Conservation (phyloP, 2,797 vertebrate genomes). For the Lagocephalus sceleratus region DNA sequence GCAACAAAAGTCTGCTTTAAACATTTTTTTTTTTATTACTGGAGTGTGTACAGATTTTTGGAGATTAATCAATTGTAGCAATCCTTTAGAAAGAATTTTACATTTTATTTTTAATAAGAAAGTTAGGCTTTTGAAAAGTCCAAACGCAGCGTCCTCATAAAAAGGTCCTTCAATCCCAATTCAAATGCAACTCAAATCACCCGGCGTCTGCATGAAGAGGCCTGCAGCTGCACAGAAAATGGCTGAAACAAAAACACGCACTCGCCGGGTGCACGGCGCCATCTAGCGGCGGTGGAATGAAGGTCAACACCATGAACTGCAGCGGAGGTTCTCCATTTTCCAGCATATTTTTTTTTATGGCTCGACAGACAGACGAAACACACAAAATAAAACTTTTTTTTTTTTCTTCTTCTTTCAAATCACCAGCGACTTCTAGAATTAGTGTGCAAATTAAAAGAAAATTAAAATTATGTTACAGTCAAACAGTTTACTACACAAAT, state of each 20-base stretch:
- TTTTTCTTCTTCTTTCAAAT: constrained; percentile 28
- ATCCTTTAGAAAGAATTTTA: constrained; percentile 70
- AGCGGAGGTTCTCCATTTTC: constrained; percentile 24
- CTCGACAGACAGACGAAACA: constrained; percentile 49
- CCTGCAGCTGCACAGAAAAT: constrained; percentile 50
- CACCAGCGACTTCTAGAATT: constrained; percentile 36
- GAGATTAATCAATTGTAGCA: constrained; percentile 61
- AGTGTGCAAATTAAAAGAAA: constrained; percentile 54
- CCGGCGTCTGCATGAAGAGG: constrained; percentile 37
- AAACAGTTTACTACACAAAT: constrained; percentile 85
- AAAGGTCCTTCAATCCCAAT: constrained; percentile 47
- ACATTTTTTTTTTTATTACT: constrained; percentile 68
- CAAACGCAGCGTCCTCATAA: constrained; percentile 56
- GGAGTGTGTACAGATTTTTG: constrained; percentile 61
- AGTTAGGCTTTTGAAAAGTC: constrained; percentile 65
- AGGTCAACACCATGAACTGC: constrained; percentile 16
- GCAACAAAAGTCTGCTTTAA: neutral
- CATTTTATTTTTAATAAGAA: constrained; percentile 59
- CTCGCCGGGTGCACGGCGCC: constrained; percentile 54
- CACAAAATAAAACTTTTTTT: constrained; percentile 18
- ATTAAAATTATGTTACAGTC: constrained; percentile 71
- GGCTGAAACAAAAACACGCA: constrained; percentile 19
- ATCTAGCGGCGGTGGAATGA: constrained; percentile 56
- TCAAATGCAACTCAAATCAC: constrained; percentile 55
- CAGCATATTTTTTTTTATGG: constrained; percentile 37